Percentiles rank a stretch among this genome's conserved stretches.
These are phyloP conservation scores for Caenorhabditis sp. DNA, from an alignment of 2,888 invertebrate genomes.

Conservation along the genomic window DNA sequence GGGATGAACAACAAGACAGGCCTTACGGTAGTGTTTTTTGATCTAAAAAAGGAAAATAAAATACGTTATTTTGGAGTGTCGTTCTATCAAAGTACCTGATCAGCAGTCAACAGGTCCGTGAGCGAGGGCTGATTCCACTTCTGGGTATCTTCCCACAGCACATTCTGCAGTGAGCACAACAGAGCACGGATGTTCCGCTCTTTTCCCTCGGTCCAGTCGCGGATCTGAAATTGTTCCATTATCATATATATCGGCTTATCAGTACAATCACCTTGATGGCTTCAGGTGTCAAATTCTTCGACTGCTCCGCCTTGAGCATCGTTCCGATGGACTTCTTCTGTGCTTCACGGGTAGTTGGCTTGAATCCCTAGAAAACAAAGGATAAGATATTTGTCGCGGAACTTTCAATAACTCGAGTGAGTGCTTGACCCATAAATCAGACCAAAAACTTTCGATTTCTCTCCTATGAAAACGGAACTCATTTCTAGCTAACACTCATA, in stretches of 20 bases:
- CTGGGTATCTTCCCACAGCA: slow-evolving; percentile 86
- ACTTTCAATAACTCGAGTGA: no score
- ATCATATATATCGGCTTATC: background rate
- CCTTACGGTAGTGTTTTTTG: slow-evolving; percentile 95
- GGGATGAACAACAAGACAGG: slow-evolving; percentile 97
- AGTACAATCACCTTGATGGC: slow-evolving; percentile 40
- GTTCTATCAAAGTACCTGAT: slow-evolving; percentile 87
- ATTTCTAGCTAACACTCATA: background rate
- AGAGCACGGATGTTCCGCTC: slow-evolving; percentile 96
- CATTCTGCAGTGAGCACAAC: slow-evolving; percentile 93
- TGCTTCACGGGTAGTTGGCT: slow-evolving; percentile 40
- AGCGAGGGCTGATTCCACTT: slow-evolving; percentile 96
- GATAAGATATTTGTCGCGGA: no score
- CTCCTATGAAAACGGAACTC: no score
- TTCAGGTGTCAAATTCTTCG: slow-evolving; percentile 66
- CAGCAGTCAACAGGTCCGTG: slow-evolving; percentile 93
- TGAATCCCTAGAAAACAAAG: slow-evolving; percentile 59
- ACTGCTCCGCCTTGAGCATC: slow-evolving; percentile 55
- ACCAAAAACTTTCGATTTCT: background rate
- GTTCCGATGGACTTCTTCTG: slow-evolving; percentile 63
- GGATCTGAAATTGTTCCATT: slow-evolving; percentile 86
- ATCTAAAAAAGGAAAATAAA: slow-evolving; percentile 87
- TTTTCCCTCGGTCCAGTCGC: slow-evolving; percentile 92
- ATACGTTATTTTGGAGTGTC: no score
- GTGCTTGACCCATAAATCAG: no score